phyloP scores from a whole-genome alignment of 2,797 vertebrate genomes.

The Columba guinea region DNA sequence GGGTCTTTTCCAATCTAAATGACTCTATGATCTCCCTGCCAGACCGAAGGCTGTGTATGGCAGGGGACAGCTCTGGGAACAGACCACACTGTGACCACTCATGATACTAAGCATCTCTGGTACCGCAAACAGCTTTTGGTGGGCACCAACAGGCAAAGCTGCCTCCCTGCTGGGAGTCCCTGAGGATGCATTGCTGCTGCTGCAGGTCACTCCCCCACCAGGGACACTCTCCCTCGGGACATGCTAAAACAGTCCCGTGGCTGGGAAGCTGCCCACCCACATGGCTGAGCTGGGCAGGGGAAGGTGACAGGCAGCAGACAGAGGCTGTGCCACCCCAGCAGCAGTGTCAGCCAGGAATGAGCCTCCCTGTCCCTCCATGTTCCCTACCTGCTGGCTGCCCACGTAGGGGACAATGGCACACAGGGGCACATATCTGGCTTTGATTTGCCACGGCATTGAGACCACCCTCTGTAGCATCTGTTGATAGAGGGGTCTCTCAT shows the following conservation, averaged over 20 bases:
- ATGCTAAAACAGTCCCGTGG: not conserved
- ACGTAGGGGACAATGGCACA: slow-evolving; percentile 83
- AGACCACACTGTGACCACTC: not conserved
- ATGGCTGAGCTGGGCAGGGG: not conserved
- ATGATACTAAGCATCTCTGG: not conserved
- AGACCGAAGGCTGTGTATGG: not conserved
- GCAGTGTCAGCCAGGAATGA: not conserved
- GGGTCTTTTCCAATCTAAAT: not conserved
- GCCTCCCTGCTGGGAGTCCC: not conserved
- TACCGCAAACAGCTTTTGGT: not conserved
- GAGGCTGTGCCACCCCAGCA: not conserved
- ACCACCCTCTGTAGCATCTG: slow-evolving; percentile 77
- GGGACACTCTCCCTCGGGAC: not conserved
- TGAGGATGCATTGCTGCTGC: not conserved
- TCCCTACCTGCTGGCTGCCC: slow-evolving; percentile 81
- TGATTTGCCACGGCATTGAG: slow-evolving; percentile 85
- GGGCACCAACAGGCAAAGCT: not conserved
- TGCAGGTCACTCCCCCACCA: not conserved
- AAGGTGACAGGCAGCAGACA: not conserved
- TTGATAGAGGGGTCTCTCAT: slow-evolving; percentile 74
- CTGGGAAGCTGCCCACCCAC: not conserved
- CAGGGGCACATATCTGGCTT: slow-evolving; percentile 84
- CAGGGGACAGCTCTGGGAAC: not conserved
- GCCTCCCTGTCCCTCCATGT: rapidly evolving
- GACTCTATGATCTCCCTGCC: not conserved